phyloP scores from a whole-genome alignment of 2,888 invertebrate genomes.

The Scrobipalpa costella region DNA sequence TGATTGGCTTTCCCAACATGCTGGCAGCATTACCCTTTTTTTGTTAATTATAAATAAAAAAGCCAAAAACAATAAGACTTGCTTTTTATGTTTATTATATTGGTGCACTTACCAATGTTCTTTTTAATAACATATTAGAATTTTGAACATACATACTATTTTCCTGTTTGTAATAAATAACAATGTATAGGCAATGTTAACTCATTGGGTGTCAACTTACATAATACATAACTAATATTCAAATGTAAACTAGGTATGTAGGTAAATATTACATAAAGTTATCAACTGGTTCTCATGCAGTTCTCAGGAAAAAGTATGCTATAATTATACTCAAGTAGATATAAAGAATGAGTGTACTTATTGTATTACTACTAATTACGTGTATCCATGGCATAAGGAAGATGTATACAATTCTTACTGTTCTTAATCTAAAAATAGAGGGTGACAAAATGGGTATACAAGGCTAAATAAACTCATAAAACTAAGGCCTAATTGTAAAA shows the following conservation, averaged over 20 bases:
- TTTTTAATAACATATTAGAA: no score
- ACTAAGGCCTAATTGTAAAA: no score
- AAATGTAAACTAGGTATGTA: slow-evolving; percentile 10
- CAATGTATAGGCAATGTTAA: background rate
- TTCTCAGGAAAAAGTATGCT: slow-evolving; percentile 13
- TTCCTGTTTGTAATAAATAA: background rate
- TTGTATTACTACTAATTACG: background rate
- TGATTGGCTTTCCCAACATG: no score
- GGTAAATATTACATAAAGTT: slow-evolving; percentile 26
- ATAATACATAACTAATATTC: slow-evolving; percentile 11
- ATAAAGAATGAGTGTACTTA: background rate
- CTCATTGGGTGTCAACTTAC: background rate
- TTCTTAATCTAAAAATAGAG: no score
- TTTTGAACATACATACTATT: background rate
- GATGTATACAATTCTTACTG: background rate
- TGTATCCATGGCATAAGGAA: background rate
- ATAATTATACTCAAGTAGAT: background rate
- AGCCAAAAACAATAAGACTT: no score
- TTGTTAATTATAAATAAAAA: no score
- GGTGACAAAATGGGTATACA: no score
- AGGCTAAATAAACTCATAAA: no score
- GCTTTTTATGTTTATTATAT: no score
- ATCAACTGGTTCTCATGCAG: slow-evolving; percentile 9
- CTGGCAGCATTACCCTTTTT: no score
- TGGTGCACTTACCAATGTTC: no score